Conservation (phyloP, 2,888 invertebrate species). For the Thalpophila matura region DNA sequence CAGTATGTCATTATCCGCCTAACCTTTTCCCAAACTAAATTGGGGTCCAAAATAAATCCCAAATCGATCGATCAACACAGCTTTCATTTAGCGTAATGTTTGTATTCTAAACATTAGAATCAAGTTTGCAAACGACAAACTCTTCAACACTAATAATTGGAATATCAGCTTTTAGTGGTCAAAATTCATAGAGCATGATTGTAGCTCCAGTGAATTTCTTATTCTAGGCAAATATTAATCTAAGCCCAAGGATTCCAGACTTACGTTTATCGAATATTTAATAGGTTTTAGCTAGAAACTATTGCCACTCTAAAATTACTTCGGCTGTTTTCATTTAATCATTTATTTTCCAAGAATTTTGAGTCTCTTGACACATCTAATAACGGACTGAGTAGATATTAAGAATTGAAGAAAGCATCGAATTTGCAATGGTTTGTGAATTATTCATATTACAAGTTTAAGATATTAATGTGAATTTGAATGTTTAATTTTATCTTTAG, state of each 20-base stretch:
- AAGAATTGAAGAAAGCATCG: conserved; percentile 16
- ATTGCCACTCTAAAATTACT: conserved; percentile 20
- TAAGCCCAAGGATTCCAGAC: conserved; percentile 7
- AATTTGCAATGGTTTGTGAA: conserved; percentile 21
- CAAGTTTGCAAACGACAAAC: conserved; percentile 1
- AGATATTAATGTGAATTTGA: conserved; percentile 17
- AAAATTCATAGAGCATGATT: conserved; percentile 19
- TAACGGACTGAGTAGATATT: neutral
- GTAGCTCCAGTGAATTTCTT: conserved; percentile 22
- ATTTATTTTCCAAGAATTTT: conserved; percentile 37
- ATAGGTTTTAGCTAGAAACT: conserved; percentile 22
- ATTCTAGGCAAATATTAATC: conserved; percentile 47
- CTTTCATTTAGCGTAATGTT: too few species aligned
- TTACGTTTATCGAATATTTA: conserved; percentile 49
- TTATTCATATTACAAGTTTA: conserved; percentile 27
- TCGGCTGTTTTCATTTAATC: conserved; percentile 17
- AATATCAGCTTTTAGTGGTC: conserved; percentile 12
- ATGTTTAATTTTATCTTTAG: conserved; percentile 25
- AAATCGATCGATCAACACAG: too few species aligned
- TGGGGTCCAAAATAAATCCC: too few species aligned
- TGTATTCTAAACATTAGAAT: too few species aligned
- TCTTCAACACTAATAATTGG: conserved; percentile 13
- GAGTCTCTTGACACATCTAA: conserved; percentile 29
- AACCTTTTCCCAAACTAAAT: too few species aligned
- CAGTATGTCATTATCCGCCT: too few species aligned